phyloP scores from a whole-genome alignment of 2,113 vertebrate genomes.

The Sialia sialis region DNA sequence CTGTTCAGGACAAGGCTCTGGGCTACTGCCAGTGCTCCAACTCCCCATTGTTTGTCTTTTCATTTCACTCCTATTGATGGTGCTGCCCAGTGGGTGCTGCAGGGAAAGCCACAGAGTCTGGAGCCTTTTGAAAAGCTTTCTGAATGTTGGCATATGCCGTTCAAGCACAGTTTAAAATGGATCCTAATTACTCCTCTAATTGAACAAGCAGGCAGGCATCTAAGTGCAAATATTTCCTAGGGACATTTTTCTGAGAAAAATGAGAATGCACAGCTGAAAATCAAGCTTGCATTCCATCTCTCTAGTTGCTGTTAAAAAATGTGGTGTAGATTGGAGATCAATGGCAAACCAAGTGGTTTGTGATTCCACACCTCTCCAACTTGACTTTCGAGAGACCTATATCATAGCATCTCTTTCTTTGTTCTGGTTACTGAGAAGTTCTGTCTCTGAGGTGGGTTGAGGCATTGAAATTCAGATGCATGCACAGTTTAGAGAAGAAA shows the following conservation, averaged over 20 bases:
- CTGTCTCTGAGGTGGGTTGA: not conserved
- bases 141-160: not conserved
- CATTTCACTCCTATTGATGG: not conserved
- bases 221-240: conserved; percentile 26
- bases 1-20: not conserved
- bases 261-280: not conserved
- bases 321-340: not conserved
- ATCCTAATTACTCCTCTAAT: conserved; percentile 2
- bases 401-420: not conserved
- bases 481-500: not conserved
- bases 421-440: not conserved
- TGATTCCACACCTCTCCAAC: not conserved
- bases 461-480: not conserved
- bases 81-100: not conserved
- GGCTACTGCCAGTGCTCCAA: not conserved
- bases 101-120: not conserved
- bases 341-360: not conserved
- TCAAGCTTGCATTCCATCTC: not conserved
- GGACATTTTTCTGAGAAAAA: not conserved
- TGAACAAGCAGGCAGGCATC: not conserved
- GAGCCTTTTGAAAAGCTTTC: not conserved
- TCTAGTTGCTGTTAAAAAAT: not conserved
- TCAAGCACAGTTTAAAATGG: not conserved
- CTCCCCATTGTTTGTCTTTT: not conserved
- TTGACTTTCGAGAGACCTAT: not conserved